Percentiles rank a stretch among this genome's conserved stretches.
Conservation (phyloP, 2,888 invertebrate species). For the Bibio marci region DNA sequence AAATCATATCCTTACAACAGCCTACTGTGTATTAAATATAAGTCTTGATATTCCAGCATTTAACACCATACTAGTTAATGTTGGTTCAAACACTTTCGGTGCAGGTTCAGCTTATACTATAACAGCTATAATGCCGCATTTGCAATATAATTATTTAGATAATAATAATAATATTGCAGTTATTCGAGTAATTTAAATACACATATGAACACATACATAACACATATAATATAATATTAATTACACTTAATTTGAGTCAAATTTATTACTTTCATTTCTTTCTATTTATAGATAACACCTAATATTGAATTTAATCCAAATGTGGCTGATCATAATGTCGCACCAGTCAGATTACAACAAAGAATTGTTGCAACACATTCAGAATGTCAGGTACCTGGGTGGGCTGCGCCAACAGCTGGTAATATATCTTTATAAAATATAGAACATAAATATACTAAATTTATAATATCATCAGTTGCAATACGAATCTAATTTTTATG, state of each 20-base stretch:
- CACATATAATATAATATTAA: not conserved
- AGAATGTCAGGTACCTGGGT: conserved; percentile 8
- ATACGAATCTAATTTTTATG: too few relatives aligned
- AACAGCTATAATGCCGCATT: conserved; percentile 7
- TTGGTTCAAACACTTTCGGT: not conserved
- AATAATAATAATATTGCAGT: conserved; percentile 10
- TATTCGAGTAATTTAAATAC: conserved; percentile 5
- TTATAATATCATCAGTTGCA: too few relatives aligned
- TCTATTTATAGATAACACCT: not conserved
- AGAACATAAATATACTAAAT: too few relatives aligned
- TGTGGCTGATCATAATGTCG: conserved; percentile 3
- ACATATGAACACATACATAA: not conserved
- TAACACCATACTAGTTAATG: not conserved
- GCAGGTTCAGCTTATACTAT: not conserved
- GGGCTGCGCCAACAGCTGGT: conserved; percentile 2
- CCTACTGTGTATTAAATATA: conserved; percentile 6
- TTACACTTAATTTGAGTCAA: too few relatives aligned
- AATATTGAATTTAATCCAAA: conserved; percentile 3
- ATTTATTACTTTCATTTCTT: too few relatives aligned
- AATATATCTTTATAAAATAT: too few relatives aligned
- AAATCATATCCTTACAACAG: conserved; percentile 9
- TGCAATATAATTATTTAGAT: conserved; percentile 7
- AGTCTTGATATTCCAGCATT: not conserved
- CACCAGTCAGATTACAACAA: conserved; percentile 5
- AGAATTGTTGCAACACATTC: conserved; percentile 6